These are phyloP conservation scores for Gallirallus australis DNA, from an alignment of 2,797 vertebrate genomes.

Conservation along the genomic window DNA sequence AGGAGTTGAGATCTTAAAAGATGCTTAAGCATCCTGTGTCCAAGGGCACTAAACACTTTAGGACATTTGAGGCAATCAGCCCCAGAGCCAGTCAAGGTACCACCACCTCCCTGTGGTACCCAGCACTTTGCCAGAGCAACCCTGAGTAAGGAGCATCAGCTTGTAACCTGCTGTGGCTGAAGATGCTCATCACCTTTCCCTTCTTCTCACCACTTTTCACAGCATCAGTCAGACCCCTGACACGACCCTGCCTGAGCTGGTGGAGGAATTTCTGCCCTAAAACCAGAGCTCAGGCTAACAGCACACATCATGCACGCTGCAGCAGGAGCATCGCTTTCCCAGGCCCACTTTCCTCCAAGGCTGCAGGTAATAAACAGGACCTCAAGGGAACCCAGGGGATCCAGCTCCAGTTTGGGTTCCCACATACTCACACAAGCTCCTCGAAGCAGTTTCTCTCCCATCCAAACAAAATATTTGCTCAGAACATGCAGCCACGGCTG, in stretches of 20 bases:
- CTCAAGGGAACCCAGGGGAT: not conserved
- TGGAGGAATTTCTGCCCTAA: not conserved
- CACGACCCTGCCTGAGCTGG: not conserved
- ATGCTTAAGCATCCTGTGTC: not conserved
- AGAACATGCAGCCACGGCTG: not conserved
- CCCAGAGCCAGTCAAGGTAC: not conserved
- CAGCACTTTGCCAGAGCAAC: not conserved
- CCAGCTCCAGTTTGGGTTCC: not conserved
- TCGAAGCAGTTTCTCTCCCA: not conserved
- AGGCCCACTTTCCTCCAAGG: not conserved
- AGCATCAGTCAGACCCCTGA: not conserved
- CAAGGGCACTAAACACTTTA: not conserved
- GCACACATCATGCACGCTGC: not conserved
- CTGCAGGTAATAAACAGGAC: not conserved
- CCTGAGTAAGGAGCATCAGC: not conserved
- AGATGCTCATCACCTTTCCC: not conserved
- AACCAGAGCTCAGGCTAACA: not conserved
- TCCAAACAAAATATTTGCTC: conserved; percentile 69
- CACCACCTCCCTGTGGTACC: not conserved
- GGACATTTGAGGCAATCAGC: not conserved
- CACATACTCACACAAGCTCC: not conserved
- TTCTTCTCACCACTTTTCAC: not conserved
- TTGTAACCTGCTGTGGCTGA: not conserved
- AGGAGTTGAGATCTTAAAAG: not conserved
- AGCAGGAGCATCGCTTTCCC: not conserved